phyloP scores from a whole-genome alignment of 2,888 invertebrate species.

The Lacanobia oleracea region DNA sequence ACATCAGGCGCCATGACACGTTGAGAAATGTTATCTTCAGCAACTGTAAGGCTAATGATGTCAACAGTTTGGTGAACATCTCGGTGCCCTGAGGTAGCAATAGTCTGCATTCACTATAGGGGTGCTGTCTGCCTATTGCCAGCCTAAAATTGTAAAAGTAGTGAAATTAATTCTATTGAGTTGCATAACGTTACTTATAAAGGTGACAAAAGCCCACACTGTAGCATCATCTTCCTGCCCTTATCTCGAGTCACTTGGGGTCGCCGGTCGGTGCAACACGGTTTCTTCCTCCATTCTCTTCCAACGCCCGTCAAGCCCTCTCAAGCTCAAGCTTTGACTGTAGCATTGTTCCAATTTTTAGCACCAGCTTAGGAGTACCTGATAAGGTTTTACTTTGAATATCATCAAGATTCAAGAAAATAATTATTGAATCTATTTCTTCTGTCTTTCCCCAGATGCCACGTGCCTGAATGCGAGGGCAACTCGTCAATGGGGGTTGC shows the following conservation, averaged over 20 bases:
- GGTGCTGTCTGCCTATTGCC: background rate
- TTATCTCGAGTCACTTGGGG: too few relatives aligned
- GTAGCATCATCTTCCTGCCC: too few relatives aligned
- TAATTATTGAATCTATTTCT: background rate
- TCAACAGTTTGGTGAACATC: background rate
- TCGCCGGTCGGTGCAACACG: too few relatives aligned
- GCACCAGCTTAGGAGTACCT: too few relatives aligned
- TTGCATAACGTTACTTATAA: too few relatives aligned
- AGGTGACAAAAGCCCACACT: too few relatives aligned
- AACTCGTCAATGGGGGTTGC: constrained; percentile 68
- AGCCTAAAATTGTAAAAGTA: background rate
- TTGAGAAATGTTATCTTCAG: background rate
- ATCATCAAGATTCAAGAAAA: too few relatives aligned
- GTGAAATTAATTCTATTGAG: background rate
- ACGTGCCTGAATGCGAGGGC: constrained; percentile 89
- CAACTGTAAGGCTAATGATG: background rate
- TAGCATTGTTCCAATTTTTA: too few relatives aligned
- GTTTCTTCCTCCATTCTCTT: too few relatives aligned
- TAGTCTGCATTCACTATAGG: background rate
- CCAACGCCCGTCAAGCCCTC: too few relatives aligned
- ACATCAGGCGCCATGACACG: background rate
- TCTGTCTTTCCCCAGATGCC: constrained; percentile 78
- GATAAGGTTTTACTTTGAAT: too few relatives aligned
- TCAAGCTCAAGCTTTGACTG: too few relatives aligned
- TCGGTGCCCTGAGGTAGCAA: background rate